phyloP scores from a whole-genome alignment of 2,113 vertebrate genomes.

The Semicossyphus pulcher region DNA sequence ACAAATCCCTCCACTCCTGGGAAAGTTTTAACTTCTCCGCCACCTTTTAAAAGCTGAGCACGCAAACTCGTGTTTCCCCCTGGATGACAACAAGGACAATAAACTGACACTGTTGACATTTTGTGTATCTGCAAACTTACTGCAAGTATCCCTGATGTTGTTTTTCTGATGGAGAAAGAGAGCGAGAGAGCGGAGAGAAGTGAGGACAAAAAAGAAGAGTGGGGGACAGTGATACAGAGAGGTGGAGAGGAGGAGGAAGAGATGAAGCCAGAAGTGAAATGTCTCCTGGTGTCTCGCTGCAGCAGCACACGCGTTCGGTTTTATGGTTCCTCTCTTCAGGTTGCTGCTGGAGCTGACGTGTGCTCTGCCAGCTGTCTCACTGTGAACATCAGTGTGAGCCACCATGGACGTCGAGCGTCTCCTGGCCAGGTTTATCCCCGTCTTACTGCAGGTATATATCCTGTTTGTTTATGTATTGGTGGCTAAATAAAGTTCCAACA shows the following conservation, averaged over 20 bases:
- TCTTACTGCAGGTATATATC: not conserved
- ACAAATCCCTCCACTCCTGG: not conserved
- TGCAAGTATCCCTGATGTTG: not conserved
- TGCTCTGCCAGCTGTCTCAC: slow-evolving; percentile 21
- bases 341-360: slow-evolving; percentile 20
- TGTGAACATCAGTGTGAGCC: not conserved
- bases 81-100: slow-evolving; percentile 2
- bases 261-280: not conserved
- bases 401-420: not conserved
- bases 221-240: not conserved
- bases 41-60: not conserved
- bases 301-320: not conserved
- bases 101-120: slow-evolving; percentile 14
- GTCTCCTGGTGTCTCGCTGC: not conserved
- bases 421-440: not conserved
- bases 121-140: not conserved
- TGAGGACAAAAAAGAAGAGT: not conserved
- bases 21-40: not conserved
- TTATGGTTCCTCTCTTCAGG: not conserved
- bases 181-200: not conserved
- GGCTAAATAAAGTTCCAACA: not conserved
- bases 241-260: not conserved
- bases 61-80: slow-evolving; percentile 6
- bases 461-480: not conserved
- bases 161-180: not conserved